Evolutionary conservation across 2,797 vertebrate genomes (phyloP).

Genomic region (Pagetopsis macropterus): DNA sequence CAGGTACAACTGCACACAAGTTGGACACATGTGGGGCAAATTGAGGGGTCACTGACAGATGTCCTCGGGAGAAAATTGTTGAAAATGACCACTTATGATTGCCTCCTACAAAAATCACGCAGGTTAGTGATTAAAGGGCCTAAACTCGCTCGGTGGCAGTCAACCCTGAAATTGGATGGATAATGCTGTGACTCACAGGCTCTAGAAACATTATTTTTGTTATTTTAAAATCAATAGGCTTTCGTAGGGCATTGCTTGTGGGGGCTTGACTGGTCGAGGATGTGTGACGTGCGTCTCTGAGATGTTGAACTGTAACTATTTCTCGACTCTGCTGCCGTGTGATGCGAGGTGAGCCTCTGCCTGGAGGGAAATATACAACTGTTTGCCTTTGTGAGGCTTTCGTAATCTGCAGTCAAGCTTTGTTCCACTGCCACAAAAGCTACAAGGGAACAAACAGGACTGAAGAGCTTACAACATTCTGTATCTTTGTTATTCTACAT

Average conservation of each 20-base stretch:
- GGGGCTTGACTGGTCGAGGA: constrained; percentile 16
- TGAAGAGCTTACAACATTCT: constrained; percentile 12
- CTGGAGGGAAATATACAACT: constrained; percentile 53
- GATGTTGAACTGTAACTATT: constrained; percentile 50
- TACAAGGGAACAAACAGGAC: constrained; percentile 20
- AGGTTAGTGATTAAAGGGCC: constrained; percentile 59
- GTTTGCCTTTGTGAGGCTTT: constrained; percentile 62
- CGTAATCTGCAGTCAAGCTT: constrained; percentile 58
- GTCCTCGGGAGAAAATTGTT: constrained; percentile 39
- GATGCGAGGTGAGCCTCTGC: constrained; percentile 58
- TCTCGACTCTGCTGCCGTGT: constrained; percentile 39
- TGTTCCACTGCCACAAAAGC: constrained; percentile 46
- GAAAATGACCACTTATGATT: constrained; percentile 53
- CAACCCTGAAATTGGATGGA: constrained; percentile 68
- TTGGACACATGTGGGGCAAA: constrained; percentile 22
- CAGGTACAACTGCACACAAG: neutral
- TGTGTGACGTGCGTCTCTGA: constrained; percentile 17
- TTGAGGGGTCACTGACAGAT: constrained; percentile 26
- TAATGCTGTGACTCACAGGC: constrained; percentile 43
- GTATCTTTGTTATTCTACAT: constrained; percentile 46
- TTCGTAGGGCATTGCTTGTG: constrained; percentile 34
- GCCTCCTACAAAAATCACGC: constrained; percentile 27
- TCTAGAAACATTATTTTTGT: constrained; percentile 45
- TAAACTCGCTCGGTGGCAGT: constrained; percentile 42
- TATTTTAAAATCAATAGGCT: constrained; percentile 67